Base-by-base conservation (phyloP, 2,113 vertebrate genomes). In the Barnardius zonarius region DNA sequence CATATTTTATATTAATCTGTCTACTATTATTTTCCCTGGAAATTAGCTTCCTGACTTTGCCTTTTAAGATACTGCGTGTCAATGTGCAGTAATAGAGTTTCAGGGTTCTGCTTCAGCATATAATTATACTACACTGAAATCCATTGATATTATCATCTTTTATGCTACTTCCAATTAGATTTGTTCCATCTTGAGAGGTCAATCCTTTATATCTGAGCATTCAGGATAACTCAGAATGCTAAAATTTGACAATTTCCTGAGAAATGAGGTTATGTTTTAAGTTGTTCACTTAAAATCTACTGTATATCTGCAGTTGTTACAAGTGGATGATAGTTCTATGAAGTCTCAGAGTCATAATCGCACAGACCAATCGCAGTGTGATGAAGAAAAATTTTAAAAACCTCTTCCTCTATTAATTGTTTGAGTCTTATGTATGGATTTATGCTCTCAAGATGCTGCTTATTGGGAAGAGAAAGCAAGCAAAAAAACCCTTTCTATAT, bases 121-220 rank as follows among this genome's bases (percentile, higher is more conserved):
- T 39, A 68, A 96, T 95, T 94, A 94, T 35, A 74, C 75, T 92
- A 94, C 83, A 95, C 54, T 91, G 74, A 96, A 88, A 73, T 30
- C 84, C 88, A 97, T 77, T 96, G 85, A 94, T 93, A 95, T 94
- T 96, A 97, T 81, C 69, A 91, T 93, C 86, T 93, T 91, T 83
- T 95, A 91, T 94, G 94, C 81, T 97, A 66, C 91, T 88, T 93
- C 82, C 85, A 97, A 95, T 97, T 97, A 96, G 79, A 76, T 86
- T 88, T 91, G 64, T 83, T 93, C 55, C 73, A 31, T 91, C 91
- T 90, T 95, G 92, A 80, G 51, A 33, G 66, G 90, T 96, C 92
- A 96, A 69, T 86, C 87, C 64, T 37, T 95, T 51, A 31, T 81
- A 80, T 64, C 54, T 86, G 79, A 81, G 59, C 35, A 44, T 75